Base-by-base conservation (phyloP, 2,797 vertebrate genomes). In the Jordanella pulchra region DNA sequence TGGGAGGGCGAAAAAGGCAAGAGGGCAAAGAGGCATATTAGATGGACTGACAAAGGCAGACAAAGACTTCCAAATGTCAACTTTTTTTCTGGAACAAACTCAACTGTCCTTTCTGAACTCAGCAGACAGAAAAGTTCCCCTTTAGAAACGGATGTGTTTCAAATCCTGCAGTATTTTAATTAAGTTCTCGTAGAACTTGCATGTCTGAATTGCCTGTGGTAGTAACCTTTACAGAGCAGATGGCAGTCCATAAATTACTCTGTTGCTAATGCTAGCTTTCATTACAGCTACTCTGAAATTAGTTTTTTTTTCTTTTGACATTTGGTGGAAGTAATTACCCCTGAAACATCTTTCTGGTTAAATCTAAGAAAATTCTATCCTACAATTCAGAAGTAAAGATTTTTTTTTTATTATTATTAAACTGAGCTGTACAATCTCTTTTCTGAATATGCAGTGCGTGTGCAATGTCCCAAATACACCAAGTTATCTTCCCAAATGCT, bases 211-310 rank as follows among this genome's bases (percentile, higher is more conserved):
- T 72, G 85, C 87, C 87, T 81, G 79, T 85, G 84, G 87, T 88
- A 69, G 66, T 90, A 89, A 91, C 91, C 89, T 92, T 91, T 90
- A 87, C 71, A 78, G 70, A 81, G 86, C 89, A 90, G 86, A 85
- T 88, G 80, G 77, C 10, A n/a, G 68, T 81, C 87, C 84, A 89
- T 84, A 89, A 86, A 90, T 89, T 87, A 87, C 76, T 81, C 44
- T 75, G 28, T 50, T 72, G 30, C 64, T 84, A 81, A 76, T 60
- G 68, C 69, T 81, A 65, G 69, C 55, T 65, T 80, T 85, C 65
- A 72, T 51, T 73, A 70, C 71, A 81, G 48, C 72, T 73, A 73
- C 76, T 80, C 4, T 56, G 35, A 82, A 67, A 73, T 30, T 58
- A 18, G 13, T 25, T 30, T 63, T 35, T 70, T 42, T 60, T 71